Percentiles rank a stretch among this genome's conserved stretches.
phyloP scores from a whole-genome alignment of 2,888 invertebrate genomes.

The Drosophila anomalata region DNA sequence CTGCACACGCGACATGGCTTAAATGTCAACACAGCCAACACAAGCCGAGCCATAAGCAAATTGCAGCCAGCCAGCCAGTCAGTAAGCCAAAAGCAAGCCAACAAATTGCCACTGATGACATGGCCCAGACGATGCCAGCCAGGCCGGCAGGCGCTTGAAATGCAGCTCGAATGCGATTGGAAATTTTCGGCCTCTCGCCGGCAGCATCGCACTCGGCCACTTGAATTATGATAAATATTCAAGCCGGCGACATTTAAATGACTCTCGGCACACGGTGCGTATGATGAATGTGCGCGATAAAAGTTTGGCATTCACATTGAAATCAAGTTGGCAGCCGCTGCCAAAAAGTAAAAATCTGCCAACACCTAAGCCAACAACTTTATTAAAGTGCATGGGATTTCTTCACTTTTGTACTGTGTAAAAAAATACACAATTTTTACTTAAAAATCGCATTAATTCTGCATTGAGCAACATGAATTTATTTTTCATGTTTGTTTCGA shows the following conservation, averaged over 20 bases:
- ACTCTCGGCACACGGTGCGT: slow-evolving; percentile 59
- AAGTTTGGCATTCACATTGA: slow-evolving; percentile 70
- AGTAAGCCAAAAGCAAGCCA: slow-evolving; percentile 33
- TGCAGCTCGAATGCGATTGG: slow-evolving; percentile 48
- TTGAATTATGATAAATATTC: slow-evolving; percentile 60
- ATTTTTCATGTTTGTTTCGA: not conserved
- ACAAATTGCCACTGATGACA: slow-evolving; percentile 73
- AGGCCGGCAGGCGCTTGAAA: slow-evolving; percentile 13
- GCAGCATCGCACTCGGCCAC: slow-evolving; percentile 43
- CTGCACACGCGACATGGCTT: slow-evolving; percentile 34
- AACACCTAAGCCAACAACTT: slow-evolving; percentile 27
- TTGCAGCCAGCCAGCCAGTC: slow-evolving; percentile 44
- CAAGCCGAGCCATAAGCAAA: slow-evolving; percentile 66
- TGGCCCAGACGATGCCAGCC: slow-evolving; percentile 43
- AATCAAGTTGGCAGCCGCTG: slow-evolving; percentile 44
- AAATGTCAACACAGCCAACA: slow-evolving; percentile 52
- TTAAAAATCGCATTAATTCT: slow-evolving; percentile 18
- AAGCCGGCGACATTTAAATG: slow-evolving; percentile 62
- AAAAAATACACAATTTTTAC: slow-evolving; percentile 4
- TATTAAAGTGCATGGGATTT: not conserved
- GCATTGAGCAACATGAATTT: slow-evolving; percentile 9
- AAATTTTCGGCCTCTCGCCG: slow-evolving; percentile 16
- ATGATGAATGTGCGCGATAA: slow-evolving; percentile 58
- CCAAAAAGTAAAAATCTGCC: slow-evolving; percentile 7
- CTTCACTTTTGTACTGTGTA: not conserved